Base-by-base conservation (phyloP, 2,888 invertebrate genomes). In the Agonopterix heracliana region DNA sequence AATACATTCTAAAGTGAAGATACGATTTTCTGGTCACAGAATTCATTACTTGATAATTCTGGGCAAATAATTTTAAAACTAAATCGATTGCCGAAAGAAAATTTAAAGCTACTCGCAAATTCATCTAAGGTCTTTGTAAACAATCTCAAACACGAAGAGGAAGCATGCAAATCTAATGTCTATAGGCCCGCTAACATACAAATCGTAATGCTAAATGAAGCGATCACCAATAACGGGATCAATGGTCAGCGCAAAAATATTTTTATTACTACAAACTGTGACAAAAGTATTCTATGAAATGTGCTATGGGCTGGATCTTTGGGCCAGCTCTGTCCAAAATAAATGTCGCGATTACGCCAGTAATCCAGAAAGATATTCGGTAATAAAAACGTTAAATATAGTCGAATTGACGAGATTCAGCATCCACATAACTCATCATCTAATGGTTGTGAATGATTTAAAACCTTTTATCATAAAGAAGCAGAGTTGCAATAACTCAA, bases 391-490 rank as follows among this genome's bases (percentile, higher is more conserved):
- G 79, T 83, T 82, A 83, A 84, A 84, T 84, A 85, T 82, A 71
- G 73, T 62, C 68, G 63, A 72, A 75, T 78, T 87, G 84, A 85
- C 83, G 85, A 82, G 80, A 81, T 72, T 83, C 79, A 80, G 77
- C 78, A 71, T 78, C 63, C 74, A 65, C 72, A 83, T 86, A 85
- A 87, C 81, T 87, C 86, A 85, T 83, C 84, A 84, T 85, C 86
- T 86, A 87, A 86, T 87, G 84, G 87, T 80, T 74, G 73, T 74
- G 81, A 78, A 82, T 86, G 85, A 87, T 84, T 86, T 86, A 86
- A 87, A 86, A 78, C 82, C 84, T 85, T 86, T 85, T 86, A 87
- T 86, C 87, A 79, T 78, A 79, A 81, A 86, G 81, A 81, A 80
- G 74, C 86, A 86, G 78, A 74, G 78, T 82, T 80, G 78, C 74